Base-by-base conservation (phyloP, 2,888 invertebrate genomes). In the Eupithecia centaureata region DNA sequence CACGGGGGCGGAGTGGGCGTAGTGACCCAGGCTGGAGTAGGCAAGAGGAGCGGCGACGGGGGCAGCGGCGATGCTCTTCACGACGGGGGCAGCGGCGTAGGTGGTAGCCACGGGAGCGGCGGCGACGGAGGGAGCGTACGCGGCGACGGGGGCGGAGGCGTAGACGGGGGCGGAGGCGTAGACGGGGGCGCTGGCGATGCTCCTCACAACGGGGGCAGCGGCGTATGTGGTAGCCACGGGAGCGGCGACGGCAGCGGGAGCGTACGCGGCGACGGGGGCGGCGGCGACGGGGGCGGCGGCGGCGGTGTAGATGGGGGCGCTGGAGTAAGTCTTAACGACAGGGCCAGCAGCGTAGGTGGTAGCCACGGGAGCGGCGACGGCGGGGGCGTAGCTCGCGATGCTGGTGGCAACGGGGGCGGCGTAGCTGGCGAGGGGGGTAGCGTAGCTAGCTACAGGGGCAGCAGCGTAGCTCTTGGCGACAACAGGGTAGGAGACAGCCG, bases 281-380 rank as follows among this genome's bases (percentile, higher is more conserved):
- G 62, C 74, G 30, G 78, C 70, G 64, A 62, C 61, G 54, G 64
- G 63, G 33, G 65, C 60, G 60, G 61, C 61, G 38, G 79, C 75
- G 64, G 86, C 85, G 18, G 83, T 76, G 42, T 85, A 83, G 74
- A 8, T 88, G 51, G 85, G 83, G 7, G 83, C 73, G 1, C 10
- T 86, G 74, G 76, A 82, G 81, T 60, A 38, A 54, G 60, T 63
- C 22, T 57, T 63, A 28, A 62, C 61, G 0, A 30, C 54, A n/a
- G 54, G 54, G 38, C 64, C 61, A 22, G 77, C 83, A 79, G 66
- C 58, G 58, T 67, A 67, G 28, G 47, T 63, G 25, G 67, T 59
- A 1, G 10, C 18, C 8, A 18, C 18, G 51, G 64, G 51, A 57
- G 67, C 63, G 2, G 10, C 18, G 18, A 18, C 18, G 51, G 64